These are phyloP conservation scores for Aramus guarauna DNA, from an alignment of 2,113 vertebrate species.

Conservation along the genomic window DNA sequence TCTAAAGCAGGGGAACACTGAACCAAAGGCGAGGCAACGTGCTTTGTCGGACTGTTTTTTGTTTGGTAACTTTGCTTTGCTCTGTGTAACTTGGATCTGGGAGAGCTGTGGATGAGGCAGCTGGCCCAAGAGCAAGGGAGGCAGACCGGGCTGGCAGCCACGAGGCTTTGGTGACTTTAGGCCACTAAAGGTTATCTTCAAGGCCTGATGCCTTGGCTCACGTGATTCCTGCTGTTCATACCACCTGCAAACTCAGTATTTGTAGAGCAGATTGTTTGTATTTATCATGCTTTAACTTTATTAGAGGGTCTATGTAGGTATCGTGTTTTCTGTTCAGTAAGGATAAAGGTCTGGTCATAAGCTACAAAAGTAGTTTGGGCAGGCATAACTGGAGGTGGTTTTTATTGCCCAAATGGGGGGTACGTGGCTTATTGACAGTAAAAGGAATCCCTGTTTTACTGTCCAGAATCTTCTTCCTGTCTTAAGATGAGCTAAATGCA, in stretches of 20 bases:
- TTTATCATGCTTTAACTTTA: neutral
- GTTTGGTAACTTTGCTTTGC: neutral
- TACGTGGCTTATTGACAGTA: neutral
- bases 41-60: neutral
- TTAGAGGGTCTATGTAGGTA: neutral
- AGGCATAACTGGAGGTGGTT: neutral
- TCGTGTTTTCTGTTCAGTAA: neutral
- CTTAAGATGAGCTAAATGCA: neutral
- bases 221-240: neutral
- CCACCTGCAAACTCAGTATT: neutral
- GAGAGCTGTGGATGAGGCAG: neutral
- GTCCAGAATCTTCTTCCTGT: neutral
- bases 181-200: fast-evolving
- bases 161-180: neutral
- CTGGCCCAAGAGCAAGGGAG: neutral
- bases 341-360: neutral
- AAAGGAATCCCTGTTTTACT: neutral
- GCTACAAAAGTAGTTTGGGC: neutral
- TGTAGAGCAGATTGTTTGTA: neutral
- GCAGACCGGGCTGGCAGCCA: neutral
- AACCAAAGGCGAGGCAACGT: neutral
- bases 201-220: neutral
- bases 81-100: neutral
- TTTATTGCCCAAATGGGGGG: neutral
- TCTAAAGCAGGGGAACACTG: neutral